Evolutionary conservation across 1,140 invertebrate genomes (phyloP).

Genomic region (Eulimnadia texana): DNA sequence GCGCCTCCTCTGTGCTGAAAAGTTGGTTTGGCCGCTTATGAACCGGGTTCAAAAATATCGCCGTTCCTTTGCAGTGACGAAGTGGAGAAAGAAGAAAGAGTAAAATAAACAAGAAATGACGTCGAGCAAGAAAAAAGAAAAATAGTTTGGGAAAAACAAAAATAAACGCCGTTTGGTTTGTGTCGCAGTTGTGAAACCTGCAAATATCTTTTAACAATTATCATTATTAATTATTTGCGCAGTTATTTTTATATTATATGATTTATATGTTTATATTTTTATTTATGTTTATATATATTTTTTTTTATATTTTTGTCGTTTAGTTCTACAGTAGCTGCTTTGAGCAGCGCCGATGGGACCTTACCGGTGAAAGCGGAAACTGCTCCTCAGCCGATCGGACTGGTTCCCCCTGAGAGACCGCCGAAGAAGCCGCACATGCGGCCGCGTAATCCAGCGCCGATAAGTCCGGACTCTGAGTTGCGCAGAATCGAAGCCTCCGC

Average conservation of each 20-base stretch:
- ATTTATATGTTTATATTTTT: not conserved
- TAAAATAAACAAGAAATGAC: too few species aligned
- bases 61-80: too few species aligned
- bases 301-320: not conserved
- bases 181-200: too few species aligned
- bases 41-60: too few species aligned
- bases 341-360: not conserved
- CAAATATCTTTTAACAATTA: too few species aligned
- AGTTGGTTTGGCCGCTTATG: too few species aligned
- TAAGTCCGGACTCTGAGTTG: constrained; percentile 36
- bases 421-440: constrained; percentile 59
- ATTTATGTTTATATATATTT: not conserved
- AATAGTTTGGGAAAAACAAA: too few species aligned
- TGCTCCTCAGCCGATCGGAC: not conserved
- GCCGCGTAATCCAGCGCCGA: constrained; percentile 19
- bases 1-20: too few species aligned
- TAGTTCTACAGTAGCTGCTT: not conserved
- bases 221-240: too few species aligned
- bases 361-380: not conserved
- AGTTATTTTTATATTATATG: not conserved
- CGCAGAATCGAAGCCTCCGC: constrained; percentile 21
- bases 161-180: too few species aligned
- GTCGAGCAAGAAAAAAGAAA: too few species aligned
- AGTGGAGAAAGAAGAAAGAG: too few species aligned
- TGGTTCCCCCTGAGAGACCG: constrained; percentile 42